Base-by-base conservation (phyloP, 30 jellyfish, hydroid and myxozoan genomes). In the Turritopsis rubra region DNA sequence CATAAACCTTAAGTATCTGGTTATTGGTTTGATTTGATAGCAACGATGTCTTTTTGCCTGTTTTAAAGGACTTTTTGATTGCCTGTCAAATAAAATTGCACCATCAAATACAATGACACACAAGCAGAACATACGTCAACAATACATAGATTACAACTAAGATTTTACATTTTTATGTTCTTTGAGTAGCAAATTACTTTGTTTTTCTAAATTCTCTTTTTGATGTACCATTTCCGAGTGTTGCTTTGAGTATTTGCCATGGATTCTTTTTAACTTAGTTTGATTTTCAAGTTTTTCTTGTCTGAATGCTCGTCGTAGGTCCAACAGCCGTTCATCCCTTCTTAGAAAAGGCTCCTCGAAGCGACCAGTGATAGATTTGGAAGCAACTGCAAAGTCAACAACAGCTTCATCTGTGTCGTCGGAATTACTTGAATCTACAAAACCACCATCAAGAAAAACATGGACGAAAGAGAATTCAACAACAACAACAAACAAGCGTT, bases 191-290 rank as follows among this genome's bases (percentile, higher is more conserved):
- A 68, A 23, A 27, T 68, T 68, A n/a, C 30, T 68, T 68, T 68
- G 77, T 19, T 19, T 68, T 68, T 68, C 30, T 23, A 27, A n/a
- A 68, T 68, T 68, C 28, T 68, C 77, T 9, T 68, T 23, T n/a
- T n/a, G 22, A 27, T 68, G 28, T 16, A 68, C 9, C 77, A 68
- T n/a, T 9, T n/a, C 77, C 1, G 31, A 23, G 8, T 22, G 77
- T 27, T 68, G 77, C 30, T 68, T 68, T n/a, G 77, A 68, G 77
- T 68, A 68, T 19, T 68, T 68, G 28, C 77, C 31, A 16, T 68
- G 77, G 28, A 68, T 23, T 68, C 31, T n/a, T 27, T 68, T 27
- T 22, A 68, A 8, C 31, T 27, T 16, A 68, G 8, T 1, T n/a
- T 68, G 77, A 68, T 68, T 68, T 68, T 68, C 77, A 23, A n/a